phyloP scores from a whole-genome alignment of 64 coral and sea anemone species.

The Actinia tenebrosa region DNA sequence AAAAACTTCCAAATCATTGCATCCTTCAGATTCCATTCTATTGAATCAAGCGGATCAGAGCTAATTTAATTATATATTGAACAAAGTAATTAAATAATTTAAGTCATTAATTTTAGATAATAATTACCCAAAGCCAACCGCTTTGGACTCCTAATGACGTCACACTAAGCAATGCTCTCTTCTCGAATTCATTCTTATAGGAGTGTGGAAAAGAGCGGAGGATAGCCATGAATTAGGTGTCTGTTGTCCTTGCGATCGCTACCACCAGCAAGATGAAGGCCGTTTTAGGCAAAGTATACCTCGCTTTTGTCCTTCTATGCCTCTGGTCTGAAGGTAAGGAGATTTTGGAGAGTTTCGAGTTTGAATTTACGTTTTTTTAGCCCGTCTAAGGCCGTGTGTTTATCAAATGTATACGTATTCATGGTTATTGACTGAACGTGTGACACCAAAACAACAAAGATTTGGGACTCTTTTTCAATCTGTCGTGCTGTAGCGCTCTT shows the following conservation, averaged over 20 bases:
- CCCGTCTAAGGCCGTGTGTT: neutral
- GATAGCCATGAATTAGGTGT: conserved; percentile 7
- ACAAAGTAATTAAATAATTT: conserved; percentile 84
- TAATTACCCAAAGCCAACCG: conserved; percentile 35
- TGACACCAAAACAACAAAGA: neutral
- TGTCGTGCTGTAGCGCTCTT: neutral
- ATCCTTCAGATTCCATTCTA: neutral
- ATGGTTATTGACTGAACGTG: neutral
- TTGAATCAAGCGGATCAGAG: conserved; percentile 6
- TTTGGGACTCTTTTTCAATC: neutral
- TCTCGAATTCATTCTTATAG: conserved; percentile 8
- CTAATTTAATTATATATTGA: conserved; percentile 96
- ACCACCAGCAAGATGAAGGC: conserved; percentile 43
- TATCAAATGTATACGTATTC: neutral
- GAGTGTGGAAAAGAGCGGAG: conserved; percentile 14
- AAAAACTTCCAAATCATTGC: neutral
- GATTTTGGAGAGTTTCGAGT: neutral
- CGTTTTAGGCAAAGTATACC: conserved; percentile 10
- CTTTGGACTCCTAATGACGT: conserved; percentile 61
- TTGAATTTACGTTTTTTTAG: neutral
- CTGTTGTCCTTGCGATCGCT: conserved; percentile 36
- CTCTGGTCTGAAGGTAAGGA: neutral
- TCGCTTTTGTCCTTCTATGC: conserved; percentile 35
- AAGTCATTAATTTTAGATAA: conserved; percentile 67
- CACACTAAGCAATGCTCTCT: conserved; percentile 8